phyloP scores from a whole-genome alignment of 1,140 invertebrate genomes.

The Leptonema lineaticorne region DNA sequence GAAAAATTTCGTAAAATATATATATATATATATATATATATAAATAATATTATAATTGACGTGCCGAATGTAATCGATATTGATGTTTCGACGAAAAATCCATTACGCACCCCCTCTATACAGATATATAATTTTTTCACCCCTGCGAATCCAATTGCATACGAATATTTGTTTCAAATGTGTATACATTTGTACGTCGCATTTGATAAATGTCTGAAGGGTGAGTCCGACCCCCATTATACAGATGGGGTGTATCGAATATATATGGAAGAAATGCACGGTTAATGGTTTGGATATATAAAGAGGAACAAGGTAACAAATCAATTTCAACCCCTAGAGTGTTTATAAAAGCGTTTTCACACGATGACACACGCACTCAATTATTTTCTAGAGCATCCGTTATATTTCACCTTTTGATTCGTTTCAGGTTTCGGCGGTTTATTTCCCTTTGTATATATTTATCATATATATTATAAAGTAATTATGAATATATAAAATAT shows the following conservation, averaged over 20 bases:
- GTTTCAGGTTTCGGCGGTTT: too few species aligned
- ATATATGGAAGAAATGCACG: constrained; percentile 21
- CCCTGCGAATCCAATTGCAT: neutral
- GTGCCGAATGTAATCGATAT: too few species aligned
- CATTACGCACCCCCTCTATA: too few species aligned
- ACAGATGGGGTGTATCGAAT: neutral
- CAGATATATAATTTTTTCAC: too few species aligned
- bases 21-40: too few species aligned
- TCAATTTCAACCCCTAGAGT: constrained; percentile 15
- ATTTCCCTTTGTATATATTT: too few species aligned
- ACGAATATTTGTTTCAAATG: neutral
- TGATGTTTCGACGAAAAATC: too few species aligned
- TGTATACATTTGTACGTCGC: neutral
- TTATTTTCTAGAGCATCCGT: neutral
- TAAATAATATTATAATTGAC: too few species aligned
- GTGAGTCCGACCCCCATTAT: neutral
- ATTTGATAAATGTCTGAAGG: neutral
- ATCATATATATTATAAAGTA: too few species aligned
- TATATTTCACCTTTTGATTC: too few species aligned
- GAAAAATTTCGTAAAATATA: too few species aligned
- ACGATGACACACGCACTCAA: neutral
- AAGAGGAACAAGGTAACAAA: constrained; percentile 18
- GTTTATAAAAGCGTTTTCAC: neutral
- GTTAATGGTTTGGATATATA: constrained; percentile 23
- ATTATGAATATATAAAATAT: too few species aligned